phyloP scores from a whole-genome alignment of 2,888 invertebrate species.

The Gari tellinella region DNA sequence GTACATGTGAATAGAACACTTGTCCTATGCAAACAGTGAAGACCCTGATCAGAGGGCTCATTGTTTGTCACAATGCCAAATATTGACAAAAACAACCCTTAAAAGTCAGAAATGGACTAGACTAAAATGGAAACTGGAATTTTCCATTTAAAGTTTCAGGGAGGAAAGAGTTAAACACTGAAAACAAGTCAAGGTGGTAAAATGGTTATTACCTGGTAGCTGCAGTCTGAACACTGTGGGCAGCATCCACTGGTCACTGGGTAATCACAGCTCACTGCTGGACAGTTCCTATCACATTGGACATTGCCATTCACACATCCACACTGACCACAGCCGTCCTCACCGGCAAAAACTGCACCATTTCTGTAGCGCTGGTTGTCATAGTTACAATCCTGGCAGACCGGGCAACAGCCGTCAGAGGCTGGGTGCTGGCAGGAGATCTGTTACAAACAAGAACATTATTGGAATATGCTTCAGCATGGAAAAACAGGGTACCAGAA shows the following conservation, averaged over 20 bases:
- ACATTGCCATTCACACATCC: conserved; percentile 63
- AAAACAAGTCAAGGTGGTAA: too few relatives aligned
- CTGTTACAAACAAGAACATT: conserved; percentile 20
- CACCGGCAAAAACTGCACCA: conserved; percentile 55
- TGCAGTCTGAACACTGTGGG: conserved; percentile 68
- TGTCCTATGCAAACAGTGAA: too few relatives aligned
- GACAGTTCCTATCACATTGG: conserved; percentile 58
- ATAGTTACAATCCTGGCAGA: conserved; percentile 71
- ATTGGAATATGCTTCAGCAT: too few relatives aligned
- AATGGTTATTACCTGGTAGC: conserved; percentile 61
- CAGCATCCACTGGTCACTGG: conserved; percentile 68
- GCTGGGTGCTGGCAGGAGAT: conserved; percentile 66
- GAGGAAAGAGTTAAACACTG: too few relatives aligned
- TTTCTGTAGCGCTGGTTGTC: conserved; percentile 51
- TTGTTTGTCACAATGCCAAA: too few relatives aligned
- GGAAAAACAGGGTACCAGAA: too few relatives aligned
- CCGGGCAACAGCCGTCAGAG: conserved; percentile 70
- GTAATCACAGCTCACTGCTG: conserved; percentile 65
- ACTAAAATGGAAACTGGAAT: too few relatives aligned
- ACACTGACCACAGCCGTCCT: conserved; percentile 42
- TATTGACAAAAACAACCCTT: too few relatives aligned
- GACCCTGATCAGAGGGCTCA: too few relatives aligned
- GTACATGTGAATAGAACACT: too few relatives aligned
- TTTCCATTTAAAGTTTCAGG: too few relatives aligned
- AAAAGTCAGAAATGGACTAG: too few relatives aligned